phyloP scores from a whole-genome alignment of 2,888 invertebrate species.

The Nymphalis polychloros region DNA sequence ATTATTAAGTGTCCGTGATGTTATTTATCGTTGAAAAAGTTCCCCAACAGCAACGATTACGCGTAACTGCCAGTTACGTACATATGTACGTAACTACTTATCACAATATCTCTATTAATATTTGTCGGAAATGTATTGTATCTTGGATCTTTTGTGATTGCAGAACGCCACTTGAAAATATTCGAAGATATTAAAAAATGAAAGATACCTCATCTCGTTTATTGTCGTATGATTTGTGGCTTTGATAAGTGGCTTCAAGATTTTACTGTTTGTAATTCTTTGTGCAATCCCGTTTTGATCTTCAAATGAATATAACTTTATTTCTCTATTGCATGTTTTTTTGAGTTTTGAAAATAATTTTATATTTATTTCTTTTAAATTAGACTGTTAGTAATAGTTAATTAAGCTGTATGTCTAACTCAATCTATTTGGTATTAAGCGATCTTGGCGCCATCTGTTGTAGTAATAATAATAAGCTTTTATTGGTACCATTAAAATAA shows the following conservation, averaged over 20 bases:
- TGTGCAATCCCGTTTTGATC: no score
- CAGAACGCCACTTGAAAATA: conserved; percentile 28
- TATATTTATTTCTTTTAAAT: no score
- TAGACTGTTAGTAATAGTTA: background rate
- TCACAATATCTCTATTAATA: conserved; percentile 54
- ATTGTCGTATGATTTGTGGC: background rate
- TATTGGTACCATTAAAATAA: no score
- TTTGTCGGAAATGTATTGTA: conserved; percentile 46
- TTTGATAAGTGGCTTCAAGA: no score
- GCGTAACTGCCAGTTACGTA: conserved; percentile 25
- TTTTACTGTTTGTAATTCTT: no score
- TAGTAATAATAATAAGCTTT: no score
- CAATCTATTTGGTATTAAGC: no score
- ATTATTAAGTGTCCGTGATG: conserved; percentile 14
- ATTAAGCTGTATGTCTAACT: background rate
- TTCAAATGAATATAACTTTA: no score
- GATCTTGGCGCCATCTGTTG: no score
- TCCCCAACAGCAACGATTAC: conserved; percentile 32
- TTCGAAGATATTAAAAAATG: background rate
- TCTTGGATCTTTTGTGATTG: conserved; percentile 43
- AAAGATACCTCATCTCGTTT: background rate
- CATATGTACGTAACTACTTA: conserved; percentile 36
- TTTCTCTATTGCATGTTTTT: no score
- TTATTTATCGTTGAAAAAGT: conserved; percentile 20
- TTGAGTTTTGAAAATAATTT: no score